Evolutionary conservation across 2,113 vertebrate species (phyloP), one percentile per base, ranked within the genome.

Genomic region (Emydocephalus ijimae): DNA sequence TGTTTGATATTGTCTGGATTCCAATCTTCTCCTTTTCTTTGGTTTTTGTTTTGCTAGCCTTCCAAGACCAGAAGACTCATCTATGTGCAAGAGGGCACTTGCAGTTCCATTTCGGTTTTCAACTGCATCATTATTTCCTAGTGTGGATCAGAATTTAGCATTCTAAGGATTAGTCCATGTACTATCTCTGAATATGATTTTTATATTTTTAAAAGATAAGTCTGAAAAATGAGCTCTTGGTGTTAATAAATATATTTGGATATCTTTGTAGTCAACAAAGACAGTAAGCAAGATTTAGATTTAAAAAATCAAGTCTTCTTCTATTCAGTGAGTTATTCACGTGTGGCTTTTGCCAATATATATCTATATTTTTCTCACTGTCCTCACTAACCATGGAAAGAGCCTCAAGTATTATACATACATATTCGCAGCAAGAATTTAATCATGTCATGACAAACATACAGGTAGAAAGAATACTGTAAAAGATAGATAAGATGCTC

Each of bases 1-100:
- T 98, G 99, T 99, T 97, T 99, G 99, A 95, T 99, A 99, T 95
- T 99, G 99, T 93, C 99, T 98, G 39, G 98, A 99, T 96, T 99
- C 99, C 9, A 98, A 98, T 91, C 99, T 98, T 96, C 98, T 98
- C 95, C 96, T 99, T 96, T 97, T 99, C 97, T 99, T 99, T 98
- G 97, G 98, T 96, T 98, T 99, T 95, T 99, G 99, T 96, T 98
- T 98, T 90, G 96, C 98, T 95, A 99, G 97, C 95, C 98, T 99
- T 92, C 98, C 98, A 3, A 98, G 98, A 12, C 98, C 98, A 89
- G 98, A 98, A 43, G 99, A 98, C 95, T 99, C 99, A 94, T 99
- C 99, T 93, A 99, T 99, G 98, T 99, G 99, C 96, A 99, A 98
- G 95, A 99, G 98, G 34, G 99, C 98, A 95, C 99, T 99, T 92